Evolutionary conservation across 2,888 invertebrate species (phyloP).

Genomic region (Sisyra terminalis): DNA sequence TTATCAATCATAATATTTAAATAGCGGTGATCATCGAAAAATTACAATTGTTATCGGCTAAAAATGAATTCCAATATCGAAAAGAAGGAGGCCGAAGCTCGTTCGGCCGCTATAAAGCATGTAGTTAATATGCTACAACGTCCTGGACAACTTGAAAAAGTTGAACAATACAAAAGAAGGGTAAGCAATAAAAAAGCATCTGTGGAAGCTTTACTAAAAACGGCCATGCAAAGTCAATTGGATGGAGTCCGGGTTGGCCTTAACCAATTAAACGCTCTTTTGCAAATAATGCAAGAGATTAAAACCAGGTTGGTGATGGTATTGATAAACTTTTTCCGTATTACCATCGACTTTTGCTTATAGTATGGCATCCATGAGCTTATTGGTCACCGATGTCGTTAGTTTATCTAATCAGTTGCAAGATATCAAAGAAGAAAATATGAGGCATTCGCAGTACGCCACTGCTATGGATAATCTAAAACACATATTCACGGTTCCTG

Average conservation of each 20-base stretch:
- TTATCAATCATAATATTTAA: too few relatives aligned
- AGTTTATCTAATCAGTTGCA: slow-evolving; percentile 65
- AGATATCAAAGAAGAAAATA: slow-evolving; percentile 81
- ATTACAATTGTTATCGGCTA: too few relatives aligned
- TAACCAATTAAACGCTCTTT: slow-evolving; percentile 70
- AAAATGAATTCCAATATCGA: slow-evolving; percentile 31
- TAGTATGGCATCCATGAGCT: slow-evolving; percentile 63
- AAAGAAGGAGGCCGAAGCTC: slow-evolving; percentile 62
- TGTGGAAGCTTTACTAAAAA: slow-evolving; percentile 87
- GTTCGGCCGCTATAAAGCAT: slow-evolving; percentile 61
- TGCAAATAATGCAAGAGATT: slow-evolving; percentile 68
- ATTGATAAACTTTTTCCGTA: not conserved
- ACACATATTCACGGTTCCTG: slow-evolving; percentile 94
- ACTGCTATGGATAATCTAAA: slow-evolving; percentile 97
- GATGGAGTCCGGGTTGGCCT: slow-evolving; percentile 93
- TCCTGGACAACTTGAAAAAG: slow-evolving; percentile 90
- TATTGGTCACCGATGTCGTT: slow-evolving; percentile 58
- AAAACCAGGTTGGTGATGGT: slow-evolving; percentile 31
- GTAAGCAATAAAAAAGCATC: slow-evolving; percentile 70
- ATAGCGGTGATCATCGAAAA: too few relatives aligned
- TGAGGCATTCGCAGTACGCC: slow-evolving; percentile 89
- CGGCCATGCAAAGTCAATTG: slow-evolving; percentile 95
- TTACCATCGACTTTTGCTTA: too few relatives aligned
- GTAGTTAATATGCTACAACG: slow-evolving; percentile 86
- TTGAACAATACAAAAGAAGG: slow-evolving; percentile 60